phyloP scores from a whole-genome alignment of 2,113 vertebrate genomes.

The Tapirus terrestris region DNA sequence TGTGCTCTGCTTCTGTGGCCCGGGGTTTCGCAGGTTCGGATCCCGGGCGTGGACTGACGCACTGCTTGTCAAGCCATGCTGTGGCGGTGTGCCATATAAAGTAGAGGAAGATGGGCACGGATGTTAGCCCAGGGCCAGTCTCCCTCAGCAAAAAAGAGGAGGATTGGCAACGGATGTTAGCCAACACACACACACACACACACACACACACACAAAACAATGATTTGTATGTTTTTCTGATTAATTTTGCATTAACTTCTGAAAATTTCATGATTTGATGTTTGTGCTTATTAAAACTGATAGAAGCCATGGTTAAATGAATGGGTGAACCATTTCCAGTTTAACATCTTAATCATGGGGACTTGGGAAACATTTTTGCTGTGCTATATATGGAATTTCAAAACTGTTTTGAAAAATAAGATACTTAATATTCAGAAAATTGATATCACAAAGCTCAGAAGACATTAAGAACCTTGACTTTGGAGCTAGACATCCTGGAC shows the following conservation, averaged over 20 bases:
- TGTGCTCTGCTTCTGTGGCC: no score
- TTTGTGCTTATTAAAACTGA: background rate
- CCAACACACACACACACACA: no score
- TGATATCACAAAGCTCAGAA: background rate
- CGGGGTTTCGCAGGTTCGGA: no score
- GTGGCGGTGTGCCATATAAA: no score
- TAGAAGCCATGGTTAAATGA: background rate
- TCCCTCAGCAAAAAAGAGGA: no score
- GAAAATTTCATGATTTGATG: background rate
- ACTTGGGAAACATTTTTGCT: constrained; percentile 27
- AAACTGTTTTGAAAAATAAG: constrained; percentile 4
- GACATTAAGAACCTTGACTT: background rate
- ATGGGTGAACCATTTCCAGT: background rate
- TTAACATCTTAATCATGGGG: background rate
- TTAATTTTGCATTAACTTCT: constrained; percentile 20
- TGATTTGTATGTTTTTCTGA: background rate
- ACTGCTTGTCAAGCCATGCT: no score
- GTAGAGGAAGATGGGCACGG: no score
- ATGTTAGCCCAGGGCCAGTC: no score
- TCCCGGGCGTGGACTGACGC: no score
- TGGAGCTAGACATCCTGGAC: background rate
- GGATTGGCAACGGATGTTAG: no score
- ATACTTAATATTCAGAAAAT: constrained; percentile 41
- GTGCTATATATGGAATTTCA: background rate
- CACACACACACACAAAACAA: background rate